Conservation (phyloP, 2,113 vertebrate species). For the Gambusia affinis region DNA sequence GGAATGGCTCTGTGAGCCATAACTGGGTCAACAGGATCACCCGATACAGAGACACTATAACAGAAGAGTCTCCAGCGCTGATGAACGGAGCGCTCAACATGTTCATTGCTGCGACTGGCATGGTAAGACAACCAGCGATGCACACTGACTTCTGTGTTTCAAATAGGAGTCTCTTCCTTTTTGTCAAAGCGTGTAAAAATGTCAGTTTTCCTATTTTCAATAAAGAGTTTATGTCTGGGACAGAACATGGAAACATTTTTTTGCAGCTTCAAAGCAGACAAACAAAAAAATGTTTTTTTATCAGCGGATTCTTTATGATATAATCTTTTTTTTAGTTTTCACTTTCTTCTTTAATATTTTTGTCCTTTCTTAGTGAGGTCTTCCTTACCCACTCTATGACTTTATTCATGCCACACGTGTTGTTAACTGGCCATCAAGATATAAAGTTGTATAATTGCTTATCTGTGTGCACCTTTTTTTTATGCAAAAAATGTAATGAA, state of each 20-base stretch:
- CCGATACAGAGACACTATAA: constrained; percentile 81
- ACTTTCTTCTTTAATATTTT: background rate
- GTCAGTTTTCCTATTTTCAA: background rate
- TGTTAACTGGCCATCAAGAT: too few relatives aligned
- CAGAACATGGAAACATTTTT: background rate
- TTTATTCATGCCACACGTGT: too few relatives aligned
- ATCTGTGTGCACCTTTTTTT: too few relatives aligned
- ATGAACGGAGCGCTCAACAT: constrained; percentile 85
- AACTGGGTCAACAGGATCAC: constrained; percentile 87
- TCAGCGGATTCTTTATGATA: background rate
- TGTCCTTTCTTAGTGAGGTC: background rate
- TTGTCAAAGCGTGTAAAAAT: background rate
- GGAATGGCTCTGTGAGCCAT: constrained; percentile 86
- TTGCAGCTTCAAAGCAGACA: background rate
- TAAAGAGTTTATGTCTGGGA: background rate
- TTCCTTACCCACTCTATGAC: background rate
- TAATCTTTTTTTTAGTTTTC: background rate
- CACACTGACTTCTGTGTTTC: background rate
- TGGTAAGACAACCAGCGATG: constrained; percentile 70
- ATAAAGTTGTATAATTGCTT: too few relatives aligned
- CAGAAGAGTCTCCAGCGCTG: constrained; percentile 80
- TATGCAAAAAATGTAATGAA: too few relatives aligned
- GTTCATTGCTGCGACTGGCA: constrained; percentile 79
- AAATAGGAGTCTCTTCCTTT: background rate
- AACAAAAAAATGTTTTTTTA: background rate